These are phyloP conservation scores for Lithophane leautieri DNA, from an alignment of 2,888 invertebrate species.

Conservation along the genomic window DNA sequence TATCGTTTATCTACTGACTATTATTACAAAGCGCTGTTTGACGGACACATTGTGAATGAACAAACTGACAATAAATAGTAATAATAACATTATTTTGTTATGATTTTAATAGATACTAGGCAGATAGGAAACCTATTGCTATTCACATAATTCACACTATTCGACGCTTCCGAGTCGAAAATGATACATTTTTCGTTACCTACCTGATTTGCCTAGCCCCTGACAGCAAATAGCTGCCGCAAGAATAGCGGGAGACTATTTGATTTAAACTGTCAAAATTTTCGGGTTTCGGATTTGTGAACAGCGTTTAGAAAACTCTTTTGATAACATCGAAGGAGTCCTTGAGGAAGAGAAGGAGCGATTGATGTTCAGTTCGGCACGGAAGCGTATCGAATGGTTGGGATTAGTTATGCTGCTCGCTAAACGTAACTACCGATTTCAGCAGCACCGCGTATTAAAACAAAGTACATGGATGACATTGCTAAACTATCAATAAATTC, in stretches of 20 bases:
- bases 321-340: background rate
- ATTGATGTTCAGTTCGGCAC: background rate
- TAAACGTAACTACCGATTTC: background rate
- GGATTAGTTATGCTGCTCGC: background rate
- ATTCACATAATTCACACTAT: background rate
- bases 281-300: background rate
- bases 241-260: background rate
- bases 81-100: background rate
- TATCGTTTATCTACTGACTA: background rate
- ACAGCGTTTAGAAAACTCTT: background rate
- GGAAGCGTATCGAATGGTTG: background rate
- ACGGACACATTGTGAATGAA: background rate
- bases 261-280: background rate
- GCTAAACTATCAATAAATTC: slow-evolving; percentile 12
- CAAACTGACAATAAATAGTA: slow-evolving; percentile 1
- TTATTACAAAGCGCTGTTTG: background rate
- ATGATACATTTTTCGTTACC: background rate
- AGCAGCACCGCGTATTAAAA: background rate
- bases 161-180: background rate
- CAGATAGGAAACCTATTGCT: background rate
- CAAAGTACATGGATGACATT: slow-evolving; percentile 1
- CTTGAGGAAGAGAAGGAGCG: background rate
- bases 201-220: background rate
- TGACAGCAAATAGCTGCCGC: background rate
- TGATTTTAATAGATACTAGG: background rate